Conservation (phyloP, 1,140 invertebrate genomes). For the Oryctes rhinoceros region DNA sequence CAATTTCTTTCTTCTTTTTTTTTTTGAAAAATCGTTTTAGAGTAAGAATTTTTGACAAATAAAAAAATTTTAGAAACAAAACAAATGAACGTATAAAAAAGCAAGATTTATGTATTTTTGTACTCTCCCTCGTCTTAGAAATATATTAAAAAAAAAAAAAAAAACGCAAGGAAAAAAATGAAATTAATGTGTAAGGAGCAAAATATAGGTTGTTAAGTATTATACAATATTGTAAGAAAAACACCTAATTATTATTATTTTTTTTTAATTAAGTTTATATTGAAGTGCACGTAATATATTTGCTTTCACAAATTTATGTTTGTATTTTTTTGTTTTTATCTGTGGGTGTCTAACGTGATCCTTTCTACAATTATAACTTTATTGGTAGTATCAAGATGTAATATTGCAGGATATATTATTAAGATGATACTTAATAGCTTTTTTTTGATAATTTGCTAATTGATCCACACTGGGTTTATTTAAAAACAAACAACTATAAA, state of each 20-base stretch:
- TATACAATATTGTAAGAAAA: constrained; percentile 9
- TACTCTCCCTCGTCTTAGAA: constrained; percentile 24
- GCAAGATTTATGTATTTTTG: constrained; percentile 33
- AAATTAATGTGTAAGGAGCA: neutral
- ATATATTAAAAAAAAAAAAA: too few species aligned
- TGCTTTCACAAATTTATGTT: neutral
- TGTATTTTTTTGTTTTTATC: too few species aligned
- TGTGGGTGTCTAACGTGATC: too few species aligned
- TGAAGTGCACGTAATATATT: constrained; percentile 2
- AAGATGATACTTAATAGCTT: too few species aligned
- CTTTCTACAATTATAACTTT: too few species aligned
- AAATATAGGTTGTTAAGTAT: neutral
- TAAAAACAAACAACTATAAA: too few species aligned
- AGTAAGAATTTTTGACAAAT: constrained; percentile 6
- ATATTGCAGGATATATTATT: too few species aligned
- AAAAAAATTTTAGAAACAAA: constrained; percentile 1
- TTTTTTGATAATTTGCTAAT: too few species aligned
- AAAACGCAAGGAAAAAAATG: neutral
- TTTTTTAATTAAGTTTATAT: neutral
- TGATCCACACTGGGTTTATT: too few species aligned
- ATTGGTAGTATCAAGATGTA: too few species aligned
- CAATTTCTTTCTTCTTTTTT: neutral
- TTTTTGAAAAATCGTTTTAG: neutral
- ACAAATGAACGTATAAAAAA: constrained; percentile 8
- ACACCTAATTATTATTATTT: neutral